Evolutionary conservation across 2,113 vertebrate genomes (phyloP).

Genomic region (Hiodon tergisus): DNA sequence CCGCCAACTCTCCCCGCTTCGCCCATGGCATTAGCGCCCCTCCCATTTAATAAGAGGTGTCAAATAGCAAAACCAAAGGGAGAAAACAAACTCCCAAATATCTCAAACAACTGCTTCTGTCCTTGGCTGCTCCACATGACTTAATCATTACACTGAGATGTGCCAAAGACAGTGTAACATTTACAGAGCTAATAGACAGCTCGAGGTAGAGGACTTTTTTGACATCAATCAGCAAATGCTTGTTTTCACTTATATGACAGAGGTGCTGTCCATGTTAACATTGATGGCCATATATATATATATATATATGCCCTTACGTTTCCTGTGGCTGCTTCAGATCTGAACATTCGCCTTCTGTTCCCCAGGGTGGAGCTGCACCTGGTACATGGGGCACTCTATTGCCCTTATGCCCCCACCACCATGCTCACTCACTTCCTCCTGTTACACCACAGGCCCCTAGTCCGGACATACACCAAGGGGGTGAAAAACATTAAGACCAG

Average conservation of each 20-base stretch:
- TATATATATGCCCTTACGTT: background rate
- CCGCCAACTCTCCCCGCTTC: background rate
- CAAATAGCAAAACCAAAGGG: constrained; percentile 18
- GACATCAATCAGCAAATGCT: background rate
- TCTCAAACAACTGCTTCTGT: background rate
- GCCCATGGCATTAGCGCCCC: constrained; percentile 15
- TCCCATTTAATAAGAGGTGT: background rate
- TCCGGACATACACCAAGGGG: too few species aligned
- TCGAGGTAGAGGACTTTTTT: background rate
- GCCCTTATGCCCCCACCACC: background rate
- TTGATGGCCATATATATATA: background rate
- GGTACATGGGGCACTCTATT: background rate
- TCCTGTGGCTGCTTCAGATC: background rate
- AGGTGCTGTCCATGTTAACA: background rate
- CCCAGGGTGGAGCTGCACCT: constrained; percentile 8
- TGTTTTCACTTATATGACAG: background rate
- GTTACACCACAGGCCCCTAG: background rate
- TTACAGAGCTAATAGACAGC: background rate
- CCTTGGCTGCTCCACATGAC: constrained; percentile 5
- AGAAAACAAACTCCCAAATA: constrained; percentile 12
- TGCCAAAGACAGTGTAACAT: background rate
- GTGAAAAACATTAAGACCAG: too few species aligned
- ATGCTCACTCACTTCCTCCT: background rate
- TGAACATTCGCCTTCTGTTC: background rate
- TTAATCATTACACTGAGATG: background rate